phyloP scores from a whole-genome alignment of 2,888 invertebrate genomes.

The Phrixothrix hirtus region DNA sequence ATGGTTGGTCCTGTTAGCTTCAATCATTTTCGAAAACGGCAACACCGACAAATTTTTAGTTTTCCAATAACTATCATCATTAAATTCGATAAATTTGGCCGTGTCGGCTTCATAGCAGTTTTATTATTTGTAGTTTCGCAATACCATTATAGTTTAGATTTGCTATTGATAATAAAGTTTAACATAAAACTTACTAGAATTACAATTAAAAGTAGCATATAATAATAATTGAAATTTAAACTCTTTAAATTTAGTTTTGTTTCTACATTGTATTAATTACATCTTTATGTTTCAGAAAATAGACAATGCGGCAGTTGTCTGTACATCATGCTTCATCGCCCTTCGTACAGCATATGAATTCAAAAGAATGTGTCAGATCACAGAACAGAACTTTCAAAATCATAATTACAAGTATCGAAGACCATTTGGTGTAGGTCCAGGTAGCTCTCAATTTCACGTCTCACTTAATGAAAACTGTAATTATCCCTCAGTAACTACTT shows the following conservation, averaged over 20 bases:
- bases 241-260: no score
- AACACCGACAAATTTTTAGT: no score
- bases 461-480: constrained; percentile 18
- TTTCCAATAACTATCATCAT: no score
- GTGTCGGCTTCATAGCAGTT: no score
- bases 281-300: constrained; percentile 23
- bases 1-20: no score
- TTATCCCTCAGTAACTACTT: constrained; percentile 1
- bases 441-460: constrained; percentile 26
- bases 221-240: no score
- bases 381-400: constrained; percentile 21
- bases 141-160: no score
- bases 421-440: constrained; percentile 26
- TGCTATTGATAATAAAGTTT: no score
- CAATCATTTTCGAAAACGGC: no score
- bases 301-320: constrained; percentile 10
- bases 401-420: constrained; percentile 25
- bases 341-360: constrained; percentile 26
- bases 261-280: neutral
- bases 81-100: no score
- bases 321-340: constrained; percentile 25
- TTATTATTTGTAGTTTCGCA: no score
- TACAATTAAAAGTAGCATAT: no score
- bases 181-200: neutral
- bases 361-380: constrained; percentile 24